These are phyloP conservation scores for Asobara japonica DNA, from an alignment of 1,140 invertebrate genomes.

Conservation along the genomic window DNA sequence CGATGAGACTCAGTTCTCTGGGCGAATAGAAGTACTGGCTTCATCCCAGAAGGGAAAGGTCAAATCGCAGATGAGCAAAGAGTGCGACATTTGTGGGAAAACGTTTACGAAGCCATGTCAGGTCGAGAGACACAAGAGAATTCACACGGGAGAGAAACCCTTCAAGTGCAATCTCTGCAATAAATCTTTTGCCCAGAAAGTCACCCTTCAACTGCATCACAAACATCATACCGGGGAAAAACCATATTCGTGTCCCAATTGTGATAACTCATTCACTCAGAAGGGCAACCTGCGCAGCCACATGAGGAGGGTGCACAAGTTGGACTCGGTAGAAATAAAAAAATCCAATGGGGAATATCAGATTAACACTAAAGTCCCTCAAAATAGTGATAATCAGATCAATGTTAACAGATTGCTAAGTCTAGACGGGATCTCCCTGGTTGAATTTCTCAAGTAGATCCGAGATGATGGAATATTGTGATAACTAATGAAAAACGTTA, in stretches of 20 bases:
- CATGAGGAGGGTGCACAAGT: conserved; percentile 67
- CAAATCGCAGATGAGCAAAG: conserved; percentile 42
- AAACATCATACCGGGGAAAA: conserved; percentile 71
- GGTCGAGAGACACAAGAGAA: conserved; percentile 63
- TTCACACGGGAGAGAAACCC: conserved; percentile 76
- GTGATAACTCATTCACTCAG: conserved; percentile 69
- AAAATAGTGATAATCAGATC: conserved; percentile 34
- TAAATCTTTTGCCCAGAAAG: conserved; percentile 75
- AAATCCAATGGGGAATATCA: conserved; percentile 44
- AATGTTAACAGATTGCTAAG: conserved; percentile 41
- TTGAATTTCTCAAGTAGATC: conserved; percentile 50
- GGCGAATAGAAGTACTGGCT: conserved; percentile 4
- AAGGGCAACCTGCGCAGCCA: conserved; percentile 73
- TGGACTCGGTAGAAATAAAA: conserved; percentile 42
- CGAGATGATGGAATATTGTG: conserved; percentile 2
- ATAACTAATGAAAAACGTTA: too few relatives aligned
- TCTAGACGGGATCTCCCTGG: conserved; percentile 53
- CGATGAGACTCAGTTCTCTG: too few relatives aligned
- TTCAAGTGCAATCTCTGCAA: conserved; percentile 73
- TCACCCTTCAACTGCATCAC: conserved; percentile 71
- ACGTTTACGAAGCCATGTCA: conserved; percentile 60
- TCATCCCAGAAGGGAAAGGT: not conserved
- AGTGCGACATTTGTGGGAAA: conserved; percentile 61
- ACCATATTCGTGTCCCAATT: conserved; percentile 66
- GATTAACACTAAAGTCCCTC: conserved; percentile 37